Base-by-base conservation (phyloP, 2,888 invertebrate species). In the Andrena camellia region DNA sequence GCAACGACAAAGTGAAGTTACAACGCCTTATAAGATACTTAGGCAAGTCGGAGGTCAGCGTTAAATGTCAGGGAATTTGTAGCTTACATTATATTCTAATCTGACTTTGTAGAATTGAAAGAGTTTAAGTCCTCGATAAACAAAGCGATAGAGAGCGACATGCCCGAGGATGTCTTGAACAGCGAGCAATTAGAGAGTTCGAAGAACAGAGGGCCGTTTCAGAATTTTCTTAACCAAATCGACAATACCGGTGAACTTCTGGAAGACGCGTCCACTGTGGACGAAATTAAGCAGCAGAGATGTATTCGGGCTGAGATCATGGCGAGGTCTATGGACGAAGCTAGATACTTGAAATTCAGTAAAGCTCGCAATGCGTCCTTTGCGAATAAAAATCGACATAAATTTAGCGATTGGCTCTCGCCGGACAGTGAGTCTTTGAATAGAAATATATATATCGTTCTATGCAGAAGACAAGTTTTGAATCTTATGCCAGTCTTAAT, bases 351-450 rank as follows among this genome's bases (percentile, higher is more conserved):
- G 79, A 97, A 97, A 77, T 98, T 97, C 90, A 96, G 96, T 90
- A 97, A 97, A 94, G 97, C 98, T 0, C 95, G 98, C 69, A 96
- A 97, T 88, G 96, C 96, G 3, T 97, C 97, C 0, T 98, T 98
- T 92, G 90, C 95, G 93, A 88, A 95, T 95, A 70, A 94, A 94
- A 59, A 95, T 94, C 70, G 95, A 94, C 92, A 92, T 29, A 94
- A 94, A 89, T 92, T 92, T 78, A 92, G 90, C 48, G 92, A 92
- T 48, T 94, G 94, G 94, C 86, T 94, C 35, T 89, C 89, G 63
- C 60, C 88, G 3, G 91, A 93, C 78, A 92, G 94, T 93, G 85
- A 92, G 76, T 26, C 17, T 63, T 35, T 2, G 2, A 50, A 10
- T 60, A 35, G 4, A 20, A n/a, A 20, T n/a, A 62, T 13, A 62